Evolutionary conservation across 37 sponge, comb jelly and placozoan genomes (phyloP), one percentile per base, ranked within the genome.

Genomic region (Mnemiopsis leidyi): DNA sequence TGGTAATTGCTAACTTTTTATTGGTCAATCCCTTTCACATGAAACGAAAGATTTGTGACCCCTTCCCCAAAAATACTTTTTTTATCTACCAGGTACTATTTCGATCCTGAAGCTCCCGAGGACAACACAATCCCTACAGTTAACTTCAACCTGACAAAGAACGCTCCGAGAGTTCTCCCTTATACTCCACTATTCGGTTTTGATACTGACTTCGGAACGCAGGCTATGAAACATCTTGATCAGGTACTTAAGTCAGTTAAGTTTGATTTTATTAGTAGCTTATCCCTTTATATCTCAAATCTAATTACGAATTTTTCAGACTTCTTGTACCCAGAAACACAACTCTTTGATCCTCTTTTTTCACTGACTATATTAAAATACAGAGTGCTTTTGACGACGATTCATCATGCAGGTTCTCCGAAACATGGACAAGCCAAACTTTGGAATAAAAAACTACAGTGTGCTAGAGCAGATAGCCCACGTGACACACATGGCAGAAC

Each of bases 51-150:
- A n/a, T n/a, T n/a, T n/a, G n/a, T n/a, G n/a, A n/a, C n/a, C n/a
- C n/a, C n/a, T n/a, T n/a, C n/a, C n/a, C n/a, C n/a, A 67, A 21
- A 20, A 67, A 67, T 67, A 21, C 20, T 67, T n/a, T n/a, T n/a
- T n/a, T n/a, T n/a, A n/a, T n/a, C n/a, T n/a, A n/a, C n/a, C 7
- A 85, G 90, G 61, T 85, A 85, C 90, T 85, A 85, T 61, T 85
- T 85, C 61, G 26, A 40, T 7, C 28, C 24, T 25, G 24, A 38
- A 3, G 90, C 61, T 21, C 40, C 90, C 26, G 61, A 26, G 26
- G 90, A 85, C 36, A 85, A 85, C 48, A 2, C 0, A 20, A 85
- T 85, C 29, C 90, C 90, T 1, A 85, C 90, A 3, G 90, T 85
- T 20, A 85, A 85, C 61, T 40, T 40, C 40, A 85, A 85, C 90